Percentiles rank a stretch among this genome's conserved stretches.
Conservation (phyloP, 2,888 invertebrate species). For the Lithophane leautieri region DNA sequence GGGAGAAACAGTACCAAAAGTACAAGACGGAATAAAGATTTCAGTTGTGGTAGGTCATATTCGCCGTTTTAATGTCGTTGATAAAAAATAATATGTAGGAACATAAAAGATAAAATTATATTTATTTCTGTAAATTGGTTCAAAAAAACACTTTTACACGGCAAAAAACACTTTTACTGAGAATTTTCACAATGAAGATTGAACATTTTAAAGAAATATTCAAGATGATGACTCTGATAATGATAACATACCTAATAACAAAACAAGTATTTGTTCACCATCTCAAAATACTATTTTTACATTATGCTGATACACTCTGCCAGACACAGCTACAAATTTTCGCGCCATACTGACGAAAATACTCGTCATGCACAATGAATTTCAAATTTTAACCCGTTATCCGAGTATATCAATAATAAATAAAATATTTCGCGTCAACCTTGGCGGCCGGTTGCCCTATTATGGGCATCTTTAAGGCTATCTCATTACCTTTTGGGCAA, state of each 20-base stretch:
- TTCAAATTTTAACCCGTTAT: not conserved
- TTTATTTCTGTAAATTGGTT: too few species aligned
- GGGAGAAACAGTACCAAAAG: constrained; percentile 3
- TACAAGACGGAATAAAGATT: not conserved
- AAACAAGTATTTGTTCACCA: constrained; percentile 21
- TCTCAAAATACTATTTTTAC: too few species aligned
- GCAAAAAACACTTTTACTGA: too few species aligned
- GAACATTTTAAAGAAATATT: constrained; percentile 1
- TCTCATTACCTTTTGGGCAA: constrained; percentile 36
- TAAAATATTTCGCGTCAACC: constrained; percentile 35
- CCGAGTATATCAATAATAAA: constrained; percentile 1
- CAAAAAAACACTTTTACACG: too few species aligned
- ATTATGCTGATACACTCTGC: too few species aligned
- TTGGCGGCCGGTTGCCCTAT: constrained; percentile 35
- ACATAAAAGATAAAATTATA: too few species aligned
- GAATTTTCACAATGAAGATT: constrained; percentile 21
- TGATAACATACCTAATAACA: constrained; percentile 13
- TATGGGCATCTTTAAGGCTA: constrained; percentile 47
- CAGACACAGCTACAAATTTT: not conserved
- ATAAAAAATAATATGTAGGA: too few species aligned
- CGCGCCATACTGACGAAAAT: constrained; percentile 4
- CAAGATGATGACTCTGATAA: constrained; percentile 29
- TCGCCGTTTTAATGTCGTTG: not conserved
- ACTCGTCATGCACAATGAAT: constrained; percentile 1
- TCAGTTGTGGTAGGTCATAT: not conserved